These are phyloP conservation scores for Homalodisca vitripennis DNA, from an alignment of 1,140 invertebrate species.

Conservation along the genomic window DNA sequence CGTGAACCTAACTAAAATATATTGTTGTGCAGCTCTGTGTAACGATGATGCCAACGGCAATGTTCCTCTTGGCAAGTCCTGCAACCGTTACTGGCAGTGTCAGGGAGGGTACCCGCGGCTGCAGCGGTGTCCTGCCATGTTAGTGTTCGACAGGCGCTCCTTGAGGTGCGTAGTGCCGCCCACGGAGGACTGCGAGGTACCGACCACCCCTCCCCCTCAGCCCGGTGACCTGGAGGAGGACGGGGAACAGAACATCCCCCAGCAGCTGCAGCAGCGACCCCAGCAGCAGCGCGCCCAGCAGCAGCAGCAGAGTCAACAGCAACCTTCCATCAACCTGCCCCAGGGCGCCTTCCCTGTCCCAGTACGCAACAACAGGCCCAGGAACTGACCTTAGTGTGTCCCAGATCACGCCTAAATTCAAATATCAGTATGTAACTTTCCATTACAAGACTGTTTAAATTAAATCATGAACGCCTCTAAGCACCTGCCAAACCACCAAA, in stretches of 20 bases:
- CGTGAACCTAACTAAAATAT: no score
- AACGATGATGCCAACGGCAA: conserved; percentile 84
- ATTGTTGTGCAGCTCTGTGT: conserved; percentile 70
- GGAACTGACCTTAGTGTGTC: background rate
- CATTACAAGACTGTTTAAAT: background rate
- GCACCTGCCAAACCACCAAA: conserved; percentile 20
- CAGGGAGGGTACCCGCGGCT: conserved; percentile 89
- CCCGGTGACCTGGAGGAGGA: conserved; percentile 42
- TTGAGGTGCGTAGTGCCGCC: conserved; percentile 83
- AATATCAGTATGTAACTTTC: background rate
- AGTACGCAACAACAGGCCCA: conserved; percentile 19
- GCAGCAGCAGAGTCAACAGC: conserved; percentile 31
- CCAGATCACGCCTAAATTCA: no score
- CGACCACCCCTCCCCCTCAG: conserved; percentile 68
- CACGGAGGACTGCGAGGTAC: conserved; percentile 82
- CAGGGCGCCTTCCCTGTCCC: conserved; percentile 36
- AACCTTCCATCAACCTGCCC: conserved; percentile 33
- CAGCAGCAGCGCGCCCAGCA: conserved; percentile 29
- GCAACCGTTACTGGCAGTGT: conserved; percentile 91
- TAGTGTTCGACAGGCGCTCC: conserved; percentile 83
- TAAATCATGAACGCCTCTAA: background rate
- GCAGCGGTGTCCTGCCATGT: conserved; percentile 84
- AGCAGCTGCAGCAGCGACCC: conserved; percentile 42
- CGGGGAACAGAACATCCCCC: conserved; percentile 31
- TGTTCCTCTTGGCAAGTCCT: conserved; percentile 79